Evolutionary conservation across 2,113 vertebrate species (phyloP).

Genomic region (Mustelus asterias): DNA sequence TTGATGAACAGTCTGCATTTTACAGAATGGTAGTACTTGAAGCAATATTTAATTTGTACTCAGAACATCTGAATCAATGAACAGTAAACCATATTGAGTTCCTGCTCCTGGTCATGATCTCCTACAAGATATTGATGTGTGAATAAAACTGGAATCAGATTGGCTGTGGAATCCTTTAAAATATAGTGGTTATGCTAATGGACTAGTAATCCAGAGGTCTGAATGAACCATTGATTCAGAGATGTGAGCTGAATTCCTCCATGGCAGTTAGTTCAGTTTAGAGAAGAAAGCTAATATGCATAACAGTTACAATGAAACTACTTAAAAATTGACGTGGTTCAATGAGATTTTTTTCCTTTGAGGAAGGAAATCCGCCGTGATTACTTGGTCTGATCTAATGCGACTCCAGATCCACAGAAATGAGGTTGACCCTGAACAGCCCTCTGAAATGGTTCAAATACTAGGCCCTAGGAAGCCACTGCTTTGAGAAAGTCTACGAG

Average conservation of each 20-base stretch:
- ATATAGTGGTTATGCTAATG: neutral
- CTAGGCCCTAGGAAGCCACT: neutral
- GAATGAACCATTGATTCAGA: neutral
- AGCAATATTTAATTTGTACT: neutral
- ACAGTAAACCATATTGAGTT: neutral
- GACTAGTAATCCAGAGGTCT: neutral
- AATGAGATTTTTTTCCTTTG: neutral
- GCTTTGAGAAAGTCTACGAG: neutral
- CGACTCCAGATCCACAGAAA: too few relatives aligned
- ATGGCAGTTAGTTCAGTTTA: neutral
- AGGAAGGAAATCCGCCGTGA: neutral
- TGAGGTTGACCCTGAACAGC: neutral
- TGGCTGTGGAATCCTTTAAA: neutral
- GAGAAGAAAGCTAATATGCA: neutral
- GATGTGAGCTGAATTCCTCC: neutral
- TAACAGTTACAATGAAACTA: neutral
- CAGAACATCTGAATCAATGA: neutral
- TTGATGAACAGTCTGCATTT: neutral
- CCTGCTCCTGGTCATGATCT: neutral
- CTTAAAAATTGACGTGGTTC: neutral
- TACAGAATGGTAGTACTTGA: neutral
- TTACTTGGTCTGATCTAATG: neutral
- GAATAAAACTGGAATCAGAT: neutral
- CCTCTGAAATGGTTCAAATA: neutral
- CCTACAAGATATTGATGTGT: neutral